Evolutionary conservation across 1,140 invertebrate species (phyloP).

Genomic region (Bemisia tabaci): DNA sequence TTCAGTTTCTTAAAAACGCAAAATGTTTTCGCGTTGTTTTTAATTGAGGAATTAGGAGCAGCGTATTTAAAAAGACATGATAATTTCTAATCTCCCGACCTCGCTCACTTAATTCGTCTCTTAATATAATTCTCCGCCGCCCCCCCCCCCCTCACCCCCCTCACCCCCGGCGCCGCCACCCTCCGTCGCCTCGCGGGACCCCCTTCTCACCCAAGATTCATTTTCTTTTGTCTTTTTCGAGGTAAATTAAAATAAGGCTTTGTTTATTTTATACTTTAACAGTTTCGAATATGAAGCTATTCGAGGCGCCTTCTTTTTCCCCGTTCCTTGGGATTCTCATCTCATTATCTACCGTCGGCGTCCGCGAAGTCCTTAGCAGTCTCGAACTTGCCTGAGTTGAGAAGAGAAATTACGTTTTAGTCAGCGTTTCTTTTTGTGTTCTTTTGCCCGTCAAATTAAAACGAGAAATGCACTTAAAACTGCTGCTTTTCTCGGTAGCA

Average conservation of each 20-base stretch:
- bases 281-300: not conserved
- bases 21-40: not conserved
- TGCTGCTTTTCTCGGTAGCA: too few species aligned
- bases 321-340: not conserved
- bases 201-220: not conserved
- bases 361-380: too few species aligned
- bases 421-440: too few species aligned
- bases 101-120: not conserved
- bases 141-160: not conserved
- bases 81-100: not conserved
- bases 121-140: not conserved
- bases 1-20: not conserved
- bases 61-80: not conserved
- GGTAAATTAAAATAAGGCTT: not conserved
- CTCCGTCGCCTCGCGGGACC: not conserved
- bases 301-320: not conserved
- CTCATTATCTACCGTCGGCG: too few species aligned
- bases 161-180: not conserved
- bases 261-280: not conserved
- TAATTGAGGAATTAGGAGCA: not conserved
- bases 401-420: too few species aligned
- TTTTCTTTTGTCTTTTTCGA: not conserved
- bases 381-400: too few species aligned
- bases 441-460: too few species aligned
- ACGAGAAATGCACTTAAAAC: too few species aligned